Base-by-base conservation (phyloP, 2,113 vertebrate genomes). In the Chrysochloris asiatica region DNA sequence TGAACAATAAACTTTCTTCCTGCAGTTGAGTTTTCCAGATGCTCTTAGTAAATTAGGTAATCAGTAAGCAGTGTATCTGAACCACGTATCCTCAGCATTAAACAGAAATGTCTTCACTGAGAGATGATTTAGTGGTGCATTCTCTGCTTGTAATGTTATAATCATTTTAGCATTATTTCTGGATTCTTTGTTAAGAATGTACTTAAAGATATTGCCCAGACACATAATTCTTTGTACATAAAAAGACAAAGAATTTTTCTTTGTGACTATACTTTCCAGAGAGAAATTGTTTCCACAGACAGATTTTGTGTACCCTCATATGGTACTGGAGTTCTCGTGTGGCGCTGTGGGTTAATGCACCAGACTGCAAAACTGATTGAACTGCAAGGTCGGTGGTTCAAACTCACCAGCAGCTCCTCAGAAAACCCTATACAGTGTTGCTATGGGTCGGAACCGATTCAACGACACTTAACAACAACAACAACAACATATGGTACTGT, bases 11-110 rank as follows among this genome's bases (percentile, higher is more conserved):
- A 69, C 83, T 67, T 30, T 61, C 88, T 61, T 76, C 43, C 28
- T 16, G 73, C 54, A 45, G 79, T 76, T 73, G 84, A 48, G 14
- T 73, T 63, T 73, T 76, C 73, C 80, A 59, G 90, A 67, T 94
- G 65, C 59, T 80, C 17, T 92, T 3, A 1, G 33, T 38, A 48
- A 86, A 88, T 78, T 61, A 33, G 56, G 30, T 77, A 85, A 83
- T 92, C 52, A 75, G 84, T 93, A 79, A 63, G 43, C 24, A 1
- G 2, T 2, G 13, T 75, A 4, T 47, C 38, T 47, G 45, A 22
- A 19, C 38, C 41, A 1, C 26, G 6, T 45, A 19, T 0, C 26
- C 75, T 52, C 41, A 8, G 0, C 4, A 33, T 9, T 61, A 3
- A 47, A 56, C 50, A 33, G 63, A 26, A 38, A 54, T 22, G 30